A percentile compares a stretch with the other conserved stretches of the same genome.
These are phyloP conservation scores for Meloidogyne exigua DNA, from an alignment of 1,140 invertebrate species.

Conservation along the genomic window DNA sequence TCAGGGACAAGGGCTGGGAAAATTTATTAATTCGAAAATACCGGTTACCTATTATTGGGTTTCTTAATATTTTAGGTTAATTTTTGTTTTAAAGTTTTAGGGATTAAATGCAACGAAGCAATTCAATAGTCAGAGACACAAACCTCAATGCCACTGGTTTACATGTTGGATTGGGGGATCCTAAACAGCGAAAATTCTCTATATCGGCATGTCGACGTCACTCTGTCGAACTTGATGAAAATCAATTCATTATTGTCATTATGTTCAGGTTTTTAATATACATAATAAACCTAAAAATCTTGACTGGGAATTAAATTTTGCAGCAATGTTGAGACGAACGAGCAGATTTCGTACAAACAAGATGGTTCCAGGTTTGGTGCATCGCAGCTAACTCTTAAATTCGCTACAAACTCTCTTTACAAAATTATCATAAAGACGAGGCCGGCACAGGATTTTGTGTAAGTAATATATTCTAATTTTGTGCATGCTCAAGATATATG, in stretches of 20 bases:
- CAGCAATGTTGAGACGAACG: slow-evolving; percentile 40
- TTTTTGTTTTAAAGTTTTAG: too few species aligned
- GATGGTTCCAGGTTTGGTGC: slow-evolving; percentile 40
- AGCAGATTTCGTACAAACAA: slow-evolving; percentile 43
- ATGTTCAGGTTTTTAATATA: slow-evolving; percentile 4
- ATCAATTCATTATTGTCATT: not conserved
- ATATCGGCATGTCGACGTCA: slow-evolving; percentile 25
- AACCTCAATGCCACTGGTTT: not conserved
- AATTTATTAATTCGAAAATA: too few species aligned
- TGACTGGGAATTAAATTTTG: not conserved
- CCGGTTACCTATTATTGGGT: too few species aligned
- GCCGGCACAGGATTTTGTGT: slow-evolving; percentile 40
- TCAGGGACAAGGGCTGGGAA: too few species aligned
- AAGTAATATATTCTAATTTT: slow-evolving; percentile 20
- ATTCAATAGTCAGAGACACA: not conserved
- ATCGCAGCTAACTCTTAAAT: slow-evolving; percentile 39
- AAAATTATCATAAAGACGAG: slow-evolving; percentile 41
- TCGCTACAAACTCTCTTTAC: slow-evolving; percentile 34
- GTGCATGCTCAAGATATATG: not conserved
- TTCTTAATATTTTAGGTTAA: too few species aligned
- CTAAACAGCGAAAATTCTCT: slow-evolving; percentile 20
- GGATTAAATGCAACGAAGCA: not conserved
- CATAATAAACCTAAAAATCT: too few species aligned
- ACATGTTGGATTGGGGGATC: slow-evolving; percentile 3
- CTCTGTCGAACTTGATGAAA: slow-evolving; percentile 9